A percentile compares a stretch with the other conserved stretches of the same genome.
phyloP scores from a whole-genome alignment of 2,888 invertebrate species.

The Ferrisia virgata region DNA sequence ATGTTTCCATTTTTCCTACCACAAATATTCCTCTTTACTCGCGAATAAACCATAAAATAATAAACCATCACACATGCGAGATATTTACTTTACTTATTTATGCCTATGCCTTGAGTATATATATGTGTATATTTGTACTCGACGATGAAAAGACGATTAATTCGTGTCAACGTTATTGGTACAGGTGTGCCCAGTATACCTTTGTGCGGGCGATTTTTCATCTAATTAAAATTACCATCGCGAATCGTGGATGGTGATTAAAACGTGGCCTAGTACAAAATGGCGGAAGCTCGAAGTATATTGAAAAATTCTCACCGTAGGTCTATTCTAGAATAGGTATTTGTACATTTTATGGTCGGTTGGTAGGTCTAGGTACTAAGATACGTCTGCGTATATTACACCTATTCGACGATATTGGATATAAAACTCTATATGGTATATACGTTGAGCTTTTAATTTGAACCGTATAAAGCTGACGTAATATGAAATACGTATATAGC shows the following conservation, averaged over 20 bases:
- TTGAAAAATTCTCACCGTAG: neutral
- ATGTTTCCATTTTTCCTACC: slow-evolving; percentile 17
- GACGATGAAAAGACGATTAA: slow-evolving; percentile 1
- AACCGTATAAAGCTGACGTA: neutral
- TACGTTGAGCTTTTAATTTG: neutral
- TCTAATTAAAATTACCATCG: neutral
- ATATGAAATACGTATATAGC: neutral
- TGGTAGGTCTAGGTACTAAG: too few relatives aligned
- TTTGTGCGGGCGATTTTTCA: neutral
- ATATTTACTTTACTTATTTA: too few relatives aligned
- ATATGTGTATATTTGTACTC: too few relatives aligned
- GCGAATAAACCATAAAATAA: neutral
- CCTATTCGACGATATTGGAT: neutral
- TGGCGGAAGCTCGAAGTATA: neutral
- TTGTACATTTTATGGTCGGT: too few relatives aligned
- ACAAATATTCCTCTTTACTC: too few relatives aligned
- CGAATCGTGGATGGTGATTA: neutral
- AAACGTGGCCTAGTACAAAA: too few relatives aligned
- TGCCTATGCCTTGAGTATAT: too few relatives aligned
- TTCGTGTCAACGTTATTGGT: slow-evolving; percentile 2
- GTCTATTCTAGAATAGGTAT: neutral
- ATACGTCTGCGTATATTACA: too few relatives aligned
- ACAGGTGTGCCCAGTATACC: neutral
- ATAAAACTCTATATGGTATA: neutral
- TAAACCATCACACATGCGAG: neutral